Base-by-base conservation (phyloP, 2,888 invertebrate species). In the Ditula angustiorana region DNA sequence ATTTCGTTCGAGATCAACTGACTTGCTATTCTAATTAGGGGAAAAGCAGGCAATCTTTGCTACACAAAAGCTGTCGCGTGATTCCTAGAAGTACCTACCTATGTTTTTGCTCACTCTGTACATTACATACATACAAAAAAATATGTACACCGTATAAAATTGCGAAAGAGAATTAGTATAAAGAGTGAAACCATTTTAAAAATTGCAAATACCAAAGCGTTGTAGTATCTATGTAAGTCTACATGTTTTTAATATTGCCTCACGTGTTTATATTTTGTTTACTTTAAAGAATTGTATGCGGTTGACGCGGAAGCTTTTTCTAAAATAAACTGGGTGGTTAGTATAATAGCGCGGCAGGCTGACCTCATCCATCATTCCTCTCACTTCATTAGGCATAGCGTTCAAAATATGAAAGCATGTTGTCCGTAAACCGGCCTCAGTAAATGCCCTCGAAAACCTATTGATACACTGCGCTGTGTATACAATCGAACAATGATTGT, bases 321-420 rank as follows among this genome's bases (percentile, higher is more conserved):
- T 78, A 76, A 78, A 78, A 74, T 79, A 77, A 82, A 77, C 74
- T 44, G 77, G 77, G 73, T 68, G 71, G 72, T 62, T 26, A 67
- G 71, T 71, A 83, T 77, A 75, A 77, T 77, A 80, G 73, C 77
- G 77, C 71, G 74, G 77, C 77, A 74, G 75, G 74, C 72, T 75
- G 74, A 70, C 77, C 76, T 80, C 89, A 90, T 91, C 86, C 81
- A 90, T 91, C 90, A 91, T 89, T 83, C 79, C 85, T 86, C 80
- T 86, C 90, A 90, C 86, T 87, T 91, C 91, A 91, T 90, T 90
- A 88, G 76, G 80, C 82, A 82, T 82, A 78, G 74, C 81, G 80
- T 81, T 80, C 80, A 78, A 80, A 81, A 82, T 83, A 79, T 77
- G 81, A 69, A 76, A 81, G 78, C 82, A 80, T 79, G 84, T 80